Evolutionary conservation across 2,888 invertebrate species (phyloP).

Genomic region (Andrena hattorfiana): DNA sequence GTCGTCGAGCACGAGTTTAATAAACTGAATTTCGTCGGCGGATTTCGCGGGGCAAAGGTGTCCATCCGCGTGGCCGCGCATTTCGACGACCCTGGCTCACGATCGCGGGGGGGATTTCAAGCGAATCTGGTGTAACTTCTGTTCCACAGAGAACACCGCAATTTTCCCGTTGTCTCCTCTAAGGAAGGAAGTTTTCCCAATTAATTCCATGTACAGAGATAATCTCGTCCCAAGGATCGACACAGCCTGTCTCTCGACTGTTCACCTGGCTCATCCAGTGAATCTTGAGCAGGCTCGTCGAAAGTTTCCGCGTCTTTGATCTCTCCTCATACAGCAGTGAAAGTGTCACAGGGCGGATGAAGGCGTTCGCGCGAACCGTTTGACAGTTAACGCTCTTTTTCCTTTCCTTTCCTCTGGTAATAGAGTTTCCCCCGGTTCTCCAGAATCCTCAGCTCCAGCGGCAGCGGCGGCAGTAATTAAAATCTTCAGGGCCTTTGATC

Average conservation of each 20-base stretch:
- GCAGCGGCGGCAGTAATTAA: slow-evolving; percentile 49
- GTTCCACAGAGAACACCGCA: neutral
- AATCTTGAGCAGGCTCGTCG: neutral
- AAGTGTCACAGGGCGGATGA: neutral
- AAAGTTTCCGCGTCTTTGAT: neutral
- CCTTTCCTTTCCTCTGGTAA: slow-evolving; percentile 32
- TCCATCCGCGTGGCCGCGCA: slow-evolving; percentile 20
- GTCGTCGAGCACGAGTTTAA: slow-evolving; percentile 55
- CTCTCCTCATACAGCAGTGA: neutral
- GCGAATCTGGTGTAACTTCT: slow-evolving; percentile 10
- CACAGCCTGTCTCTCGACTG: neutral
- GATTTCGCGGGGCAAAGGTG: slow-evolving; percentile 8
- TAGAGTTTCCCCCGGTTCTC: slow-evolving; percentile 21
- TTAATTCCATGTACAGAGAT: neutral
- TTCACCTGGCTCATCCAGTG: slow-evolving; percentile 6
- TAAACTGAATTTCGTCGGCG: slow-evolving; percentile 47
- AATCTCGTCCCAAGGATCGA: neutral
- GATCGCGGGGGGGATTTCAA: slow-evolving; percentile 4
- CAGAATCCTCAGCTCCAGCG: slow-evolving; percentile 21
- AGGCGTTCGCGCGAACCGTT: slow-evolving; percentile 17
- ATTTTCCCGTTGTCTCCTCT: neutral
- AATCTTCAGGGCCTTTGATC: slow-evolving; percentile 53
- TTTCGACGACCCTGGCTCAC: slow-evolving; percentile 14
- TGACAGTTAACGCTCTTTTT: slow-evolving; percentile 20
- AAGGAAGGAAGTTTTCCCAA: neutral